Evolutionary conservation across 2,888 invertebrate genomes (phyloP), one percentile per base, ranked within the genome.

Genomic region (Abrostola triplasia): DNA sequence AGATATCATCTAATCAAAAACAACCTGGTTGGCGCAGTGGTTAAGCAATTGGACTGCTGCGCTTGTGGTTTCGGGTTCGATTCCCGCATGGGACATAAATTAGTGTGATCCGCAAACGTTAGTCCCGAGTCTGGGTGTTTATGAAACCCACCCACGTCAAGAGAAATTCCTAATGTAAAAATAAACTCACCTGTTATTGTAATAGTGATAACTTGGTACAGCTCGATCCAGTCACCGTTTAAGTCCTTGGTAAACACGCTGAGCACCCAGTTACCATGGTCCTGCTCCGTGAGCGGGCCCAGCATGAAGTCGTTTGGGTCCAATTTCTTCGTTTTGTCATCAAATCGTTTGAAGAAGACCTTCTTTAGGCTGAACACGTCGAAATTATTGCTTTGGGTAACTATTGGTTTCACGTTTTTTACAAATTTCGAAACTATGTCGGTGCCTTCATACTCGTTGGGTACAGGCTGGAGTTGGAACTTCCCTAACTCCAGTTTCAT

Each of bases 191-290:
- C 90, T 64, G 76, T 77, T 67, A 94, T 90, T 61, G 83, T 77
- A 60, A 94, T 67, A n/a, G 81, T 86, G 6, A 94, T 89, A 53
- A 91, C 87, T 86, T 92, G 90, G 68, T 87, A 93, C 57, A 88
- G 37, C 67, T 94, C 94, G 1, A 84, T 74, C 87, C 85, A 88
- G 1, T 85, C 69, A 8, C 73, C 87, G 36, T 87, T 73, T 0
- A 76, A 59, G 60, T 86, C 84, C 42, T 77, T 81, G 2, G 80
- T 84, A 61, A 85, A 90, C 0, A 85, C 69, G 53, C 91, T 92
- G 0, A 94, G 61, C 42, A 92, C 84, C 94, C 94, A 94, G 63
- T 94, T 94, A 0, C 94, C 94, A 56, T 91, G 84, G 44, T 93
- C 90, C 0, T 86, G 84, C 5, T 81, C 80, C 5, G 37, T 24